A percentile compares a stretch with the other conserved stretches of the same genome.
Evolutionary conservation across 92 coral and sea anemone genomes (phyloP).

Genomic region (Actinostola sp.): DNA sequence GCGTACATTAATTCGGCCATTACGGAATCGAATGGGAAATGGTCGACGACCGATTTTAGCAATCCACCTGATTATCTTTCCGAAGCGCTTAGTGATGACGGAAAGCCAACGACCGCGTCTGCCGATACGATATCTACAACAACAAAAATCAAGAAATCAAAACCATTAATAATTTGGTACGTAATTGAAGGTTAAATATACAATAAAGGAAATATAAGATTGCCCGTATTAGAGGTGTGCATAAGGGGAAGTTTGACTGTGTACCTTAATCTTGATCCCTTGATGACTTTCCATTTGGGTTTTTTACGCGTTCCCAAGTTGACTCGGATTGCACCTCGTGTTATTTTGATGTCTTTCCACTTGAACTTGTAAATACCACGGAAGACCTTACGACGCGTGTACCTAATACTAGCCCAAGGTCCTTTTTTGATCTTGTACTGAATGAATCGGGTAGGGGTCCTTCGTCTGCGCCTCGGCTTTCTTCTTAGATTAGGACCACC

Average conservation of each 20-base stretch:
- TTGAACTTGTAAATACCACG: background rate
- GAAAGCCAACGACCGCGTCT: conserved; percentile 22
- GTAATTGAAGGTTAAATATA: no score
- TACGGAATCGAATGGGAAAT: conserved; percentile 3
- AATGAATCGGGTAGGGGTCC: background rate
- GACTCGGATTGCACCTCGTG: conserved; percentile 14
- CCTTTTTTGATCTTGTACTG: conserved; percentile 3
- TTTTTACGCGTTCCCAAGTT: conserved; percentile 1
- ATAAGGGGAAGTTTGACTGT: background rate
- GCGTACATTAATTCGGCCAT: background rate
- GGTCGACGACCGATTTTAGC: background rate
- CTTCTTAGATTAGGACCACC: background rate
- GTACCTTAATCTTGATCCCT: conserved; percentile 5
- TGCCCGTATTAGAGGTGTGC: no score
- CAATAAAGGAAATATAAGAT: no score
- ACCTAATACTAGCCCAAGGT: conserved; percentile 9
- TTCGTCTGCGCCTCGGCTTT: background rate
- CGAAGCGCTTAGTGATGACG: background rate
- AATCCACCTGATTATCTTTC: conserved; percentile 7
- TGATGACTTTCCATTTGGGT: conserved; percentile 1
- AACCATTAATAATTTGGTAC: background rate
- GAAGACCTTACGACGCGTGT: background rate
- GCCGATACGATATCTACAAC: conserved; percentile 1
- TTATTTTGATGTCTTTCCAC: conserved; percentile 10
- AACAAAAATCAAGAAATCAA: background rate